Base-by-base conservation (phyloP, 2,113 vertebrate genomes). In the Hippocampus guttulatus region DNA sequence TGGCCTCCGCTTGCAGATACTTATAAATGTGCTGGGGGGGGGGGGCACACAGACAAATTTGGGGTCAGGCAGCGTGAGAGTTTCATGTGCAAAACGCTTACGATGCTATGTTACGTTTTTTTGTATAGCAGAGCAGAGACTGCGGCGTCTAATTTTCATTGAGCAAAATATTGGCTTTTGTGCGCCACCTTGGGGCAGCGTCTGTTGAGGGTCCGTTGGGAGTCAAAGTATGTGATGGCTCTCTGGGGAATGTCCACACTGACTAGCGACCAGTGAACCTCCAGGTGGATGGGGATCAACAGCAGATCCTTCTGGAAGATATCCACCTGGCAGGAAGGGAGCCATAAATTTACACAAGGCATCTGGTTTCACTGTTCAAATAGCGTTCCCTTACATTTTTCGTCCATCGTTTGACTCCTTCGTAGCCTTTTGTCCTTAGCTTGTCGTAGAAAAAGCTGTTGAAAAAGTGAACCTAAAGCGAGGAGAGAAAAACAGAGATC, bases 371-470 rank as follows among this genome's bases (percentile, higher is more conserved):
- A 7, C 6, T 1, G 16, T 18, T 30, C 27, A 15, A 27, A 30
- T 30, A 30, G 11, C 11, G 27, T 21, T 0, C 1, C 71, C 94
- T 93, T 89, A 96, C 95, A 52, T 96, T 96, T 93, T 97, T 97
- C 69, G 95, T 97, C 95, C 95, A 97, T 77, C 95, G 90, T 83
- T 97, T 96, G 64, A 97, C 95, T 65, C 95, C 95, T 41, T 97
- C 95, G 62, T 97, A 97, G 75, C 95, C 95, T 89, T 95, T 95
- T 71, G 95, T 96, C 81, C 95, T 90, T 67, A 97, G 92, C 81
- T 97, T 96, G 87, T 96, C 95, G 30, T 96, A 97, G 87, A 97
- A 97, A 88, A 97, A 97, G 85, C 95, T 97, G 91, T 96, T 97
- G 91, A 97, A 97, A 89, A 96, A 96, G 86, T 97, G 95, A 76